Evolutionary conservation across 2,888 invertebrate genomes (phyloP).

Genomic region (Eucera pruinosa): DNA sequence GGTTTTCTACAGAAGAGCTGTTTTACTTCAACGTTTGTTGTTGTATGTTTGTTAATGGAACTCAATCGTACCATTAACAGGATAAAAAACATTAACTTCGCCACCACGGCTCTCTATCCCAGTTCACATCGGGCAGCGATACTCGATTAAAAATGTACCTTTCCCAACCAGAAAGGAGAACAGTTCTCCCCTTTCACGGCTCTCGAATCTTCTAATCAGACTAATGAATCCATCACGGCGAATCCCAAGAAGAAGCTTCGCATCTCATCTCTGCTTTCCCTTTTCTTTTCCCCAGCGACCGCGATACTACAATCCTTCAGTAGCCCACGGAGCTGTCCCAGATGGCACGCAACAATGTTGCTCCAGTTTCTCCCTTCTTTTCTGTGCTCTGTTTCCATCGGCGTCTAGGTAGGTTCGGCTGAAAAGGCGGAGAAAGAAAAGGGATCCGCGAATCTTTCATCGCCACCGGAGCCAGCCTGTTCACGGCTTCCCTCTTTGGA

Average conservation of each 20-base stretch:
- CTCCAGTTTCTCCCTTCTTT: conserved; percentile 2
- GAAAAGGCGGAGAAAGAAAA: conserved; percentile 4
- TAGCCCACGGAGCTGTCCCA: not conserved
- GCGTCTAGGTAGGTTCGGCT: not conserved
- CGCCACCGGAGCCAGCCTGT: not conserved
- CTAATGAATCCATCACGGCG: conserved; percentile 8
- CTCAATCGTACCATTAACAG: no score
- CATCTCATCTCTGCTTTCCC: no score
- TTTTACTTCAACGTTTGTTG: no score
- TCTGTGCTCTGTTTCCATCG: not conserved
- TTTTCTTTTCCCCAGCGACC: not conserved
- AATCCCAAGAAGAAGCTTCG: not conserved
- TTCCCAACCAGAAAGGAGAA: no score
- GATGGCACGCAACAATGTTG: conserved; percentile 30
- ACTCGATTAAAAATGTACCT: no score
- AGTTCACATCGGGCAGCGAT: no score
- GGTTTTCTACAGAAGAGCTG: no score
- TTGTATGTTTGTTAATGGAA: no score
- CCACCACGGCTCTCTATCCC: no score
- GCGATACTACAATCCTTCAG: not conserved
- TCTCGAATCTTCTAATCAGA: no score
- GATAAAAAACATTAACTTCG: no score
- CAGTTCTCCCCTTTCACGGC: no score
- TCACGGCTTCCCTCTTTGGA: conserved; percentile 17
- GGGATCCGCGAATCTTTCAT: conserved; percentile 27